phyloP scores from a whole-genome alignment of 2,888 invertebrate species.

The Colostygia pectinataria region DNA sequence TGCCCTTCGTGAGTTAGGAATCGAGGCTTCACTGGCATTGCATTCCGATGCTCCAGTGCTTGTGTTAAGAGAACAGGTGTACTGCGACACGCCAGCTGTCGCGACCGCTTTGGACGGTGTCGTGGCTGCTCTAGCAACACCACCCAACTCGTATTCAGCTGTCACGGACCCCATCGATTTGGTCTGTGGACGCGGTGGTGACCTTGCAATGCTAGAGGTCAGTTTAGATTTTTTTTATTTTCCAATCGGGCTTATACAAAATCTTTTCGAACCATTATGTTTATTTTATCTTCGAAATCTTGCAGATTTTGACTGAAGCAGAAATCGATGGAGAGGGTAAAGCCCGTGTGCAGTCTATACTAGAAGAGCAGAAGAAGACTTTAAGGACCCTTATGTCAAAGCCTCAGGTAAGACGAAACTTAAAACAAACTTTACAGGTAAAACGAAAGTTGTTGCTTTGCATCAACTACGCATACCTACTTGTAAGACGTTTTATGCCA shows the following conservation, averaged over 20 bases:
- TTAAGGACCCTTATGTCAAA: conserved; percentile 89
- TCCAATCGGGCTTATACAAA: too few species aligned
- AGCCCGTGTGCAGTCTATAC: conserved; percentile 84
- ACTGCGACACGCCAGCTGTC: conserved; percentile 79
- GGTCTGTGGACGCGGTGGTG: conserved; percentile 91
- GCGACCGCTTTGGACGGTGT: conserved; percentile 69
- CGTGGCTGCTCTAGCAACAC: conserved; percentile 85
- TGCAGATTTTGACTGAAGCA: conserved; percentile 85
- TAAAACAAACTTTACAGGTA: too few species aligned
- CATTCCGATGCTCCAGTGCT: conserved; percentile 65
- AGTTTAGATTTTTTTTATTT: conserved; percentile 2
- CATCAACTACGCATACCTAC: too few species aligned
- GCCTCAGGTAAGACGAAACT: conserved; percentile 89
- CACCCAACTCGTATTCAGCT: conserved; percentile 91
- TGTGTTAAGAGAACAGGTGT: conserved; percentile 77
- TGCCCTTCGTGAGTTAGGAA: conserved; percentile 87
- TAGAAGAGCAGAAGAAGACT: conserved; percentile 90
- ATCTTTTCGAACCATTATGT: not conserved
- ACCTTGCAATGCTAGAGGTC: conserved; percentile 88
- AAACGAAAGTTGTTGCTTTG: not conserved
- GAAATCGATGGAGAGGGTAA: conserved; percentile 85
- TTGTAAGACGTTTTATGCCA: conserved; percentile 50
- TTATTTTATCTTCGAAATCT: not conserved
- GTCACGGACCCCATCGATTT: conserved; percentile 91
- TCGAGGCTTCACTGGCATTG: conserved; percentile 71